Evolutionary conservation across 2,888 invertebrate species (phyloP).

Genomic region (Drosophila prostipennis): DNA sequence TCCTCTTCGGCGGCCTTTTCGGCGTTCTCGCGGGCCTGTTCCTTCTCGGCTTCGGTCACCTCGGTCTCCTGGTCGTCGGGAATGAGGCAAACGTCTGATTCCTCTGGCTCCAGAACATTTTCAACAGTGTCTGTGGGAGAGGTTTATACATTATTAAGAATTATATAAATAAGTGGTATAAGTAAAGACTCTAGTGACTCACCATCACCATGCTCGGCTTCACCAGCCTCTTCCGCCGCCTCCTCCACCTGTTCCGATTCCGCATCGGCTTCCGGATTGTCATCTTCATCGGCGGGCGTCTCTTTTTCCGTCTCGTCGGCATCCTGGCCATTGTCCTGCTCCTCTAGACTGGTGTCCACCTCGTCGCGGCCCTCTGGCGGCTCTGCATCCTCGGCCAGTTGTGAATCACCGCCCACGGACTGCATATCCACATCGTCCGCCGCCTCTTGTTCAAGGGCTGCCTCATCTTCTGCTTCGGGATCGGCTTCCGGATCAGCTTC

Average conservation of each 20-base stretch:
- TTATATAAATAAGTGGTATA: too few relatives aligned
- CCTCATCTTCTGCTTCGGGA: constrained; percentile 36
- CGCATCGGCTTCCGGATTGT: constrained; percentile 32
- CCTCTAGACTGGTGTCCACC: constrained; percentile 56
- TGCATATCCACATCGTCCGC: constrained; percentile 68
- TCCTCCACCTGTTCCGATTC: constrained; percentile 46
- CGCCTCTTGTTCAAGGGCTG: constrained; percentile 39
- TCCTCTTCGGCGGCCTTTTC: constrained; percentile 78
- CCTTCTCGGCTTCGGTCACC: constrained; percentile 88
- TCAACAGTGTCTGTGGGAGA: constrained; percentile 83
- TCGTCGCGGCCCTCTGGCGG: constrained; percentile 54
- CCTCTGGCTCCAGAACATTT: constrained; percentile 85
- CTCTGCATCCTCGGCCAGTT: constrained; percentile 45
- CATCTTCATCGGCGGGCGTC: constrained; percentile 37
- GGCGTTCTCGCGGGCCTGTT: constrained; percentile 83
- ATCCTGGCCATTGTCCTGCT: constrained; percentile 38
- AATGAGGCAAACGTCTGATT: constrained; percentile 88
- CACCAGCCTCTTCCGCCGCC: constrained; percentile 48
- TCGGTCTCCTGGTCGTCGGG: constrained; percentile 88
- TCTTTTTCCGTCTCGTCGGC: constrained; percentile 45
- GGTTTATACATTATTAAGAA: neutral
- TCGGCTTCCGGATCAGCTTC: constrained; percentile 29
- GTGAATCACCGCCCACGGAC: constrained; percentile 53
- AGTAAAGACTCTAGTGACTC: neutral
- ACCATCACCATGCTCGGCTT: constrained; percentile 72